Evolutionary conservation across 2,888 invertebrate species (phyloP), one percentile per base, ranked within the genome.

Genomic region (Brachynemurus nebulosus): DNA sequence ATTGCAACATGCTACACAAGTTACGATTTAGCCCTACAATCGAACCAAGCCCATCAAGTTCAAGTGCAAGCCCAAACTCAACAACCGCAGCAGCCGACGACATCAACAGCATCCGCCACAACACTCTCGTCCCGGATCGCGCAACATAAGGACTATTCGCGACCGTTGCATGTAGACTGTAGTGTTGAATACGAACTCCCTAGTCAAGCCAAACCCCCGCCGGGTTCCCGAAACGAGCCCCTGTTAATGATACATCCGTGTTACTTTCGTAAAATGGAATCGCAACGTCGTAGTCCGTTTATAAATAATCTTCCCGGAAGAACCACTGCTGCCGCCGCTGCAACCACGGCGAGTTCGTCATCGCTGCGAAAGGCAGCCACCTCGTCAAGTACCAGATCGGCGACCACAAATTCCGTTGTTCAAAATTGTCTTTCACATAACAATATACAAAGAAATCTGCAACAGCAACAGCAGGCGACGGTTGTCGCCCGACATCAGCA

Each of bases 171-270:
- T 70, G 88, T 88, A 64, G 88, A 88, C 68, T 86, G 86, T 71
- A 86, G 86, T 71, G 86, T 88, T 58, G 88, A 88, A 69, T 88
- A 88, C 73, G 88, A 88, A 71, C 71, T 88, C 65, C 86, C 86
- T 59, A 86, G 86, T 65, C 83, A 85, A 69, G 85, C 86, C 55
- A 86, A 86, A 68, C 86, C 86, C 56, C 86, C 86, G 55, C 82
- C 81, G 61, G 85, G 85, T 52, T 80, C 79, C 62, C 71, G 83
- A 62, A 78, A 81, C 60, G 86, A 86, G 65, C 86, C 86, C 44
- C 71, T 88, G 60, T 74, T 88, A 58, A 88, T 88, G 86, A 88
- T 88, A 62, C 88, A 86, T 69, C 88, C 86, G 41, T 85, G 86
- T 60, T 86, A 86, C 66, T 88, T 88, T 70, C 75, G 86, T 55